A percentile compares a stretch with the other conserved stretches of the same genome.
phyloP scores from a whole-genome alignment of 1,140 invertebrate genomes.

The Zaprionus camerounensis region DNA sequence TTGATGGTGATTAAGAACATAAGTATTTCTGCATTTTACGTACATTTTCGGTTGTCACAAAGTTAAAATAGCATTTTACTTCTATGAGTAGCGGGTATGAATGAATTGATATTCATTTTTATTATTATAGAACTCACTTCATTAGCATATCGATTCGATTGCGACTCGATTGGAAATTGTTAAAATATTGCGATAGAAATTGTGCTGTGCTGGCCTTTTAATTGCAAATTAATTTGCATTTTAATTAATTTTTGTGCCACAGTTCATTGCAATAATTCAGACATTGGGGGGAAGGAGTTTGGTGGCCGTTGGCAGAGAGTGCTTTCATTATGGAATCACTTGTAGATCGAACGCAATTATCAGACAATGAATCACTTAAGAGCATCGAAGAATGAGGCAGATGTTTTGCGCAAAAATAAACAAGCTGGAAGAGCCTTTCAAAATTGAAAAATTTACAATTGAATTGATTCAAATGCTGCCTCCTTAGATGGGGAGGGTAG shows the following conservation, averaged over 20 bases:
- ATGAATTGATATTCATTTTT: background rate
- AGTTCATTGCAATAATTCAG: conserved; percentile 23
- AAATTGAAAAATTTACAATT: conserved; percentile 64
- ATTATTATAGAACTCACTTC: conserved; percentile 10
- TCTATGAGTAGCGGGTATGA: no score
- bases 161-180: conserved; percentile 17
- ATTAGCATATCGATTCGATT: conserved; percentile 31
- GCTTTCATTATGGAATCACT: conserved; percentile 26
- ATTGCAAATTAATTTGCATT: conserved; percentile 76
- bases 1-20: no score
- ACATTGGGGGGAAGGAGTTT: background rate
- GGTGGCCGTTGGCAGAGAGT: background rate
- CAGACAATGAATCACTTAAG: conserved; percentile 46
- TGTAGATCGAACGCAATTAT: conserved; percentile 61
- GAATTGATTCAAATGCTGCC: conserved; percentile 41
- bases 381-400: conserved; percentile 23
- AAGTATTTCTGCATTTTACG: no score
- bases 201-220: conserved; percentile 51
- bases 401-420: conserved; percentile 53
- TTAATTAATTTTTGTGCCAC: conserved; percentile 64
- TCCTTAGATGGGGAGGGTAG: background rate
- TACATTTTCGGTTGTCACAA: no score
- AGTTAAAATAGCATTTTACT: no score
- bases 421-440: conserved; percentile 18
- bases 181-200: conserved; percentile 19